Base-by-base conservation (phyloP, 2,888 invertebrate species). In the Camptogramma bilineatum region DNA sequence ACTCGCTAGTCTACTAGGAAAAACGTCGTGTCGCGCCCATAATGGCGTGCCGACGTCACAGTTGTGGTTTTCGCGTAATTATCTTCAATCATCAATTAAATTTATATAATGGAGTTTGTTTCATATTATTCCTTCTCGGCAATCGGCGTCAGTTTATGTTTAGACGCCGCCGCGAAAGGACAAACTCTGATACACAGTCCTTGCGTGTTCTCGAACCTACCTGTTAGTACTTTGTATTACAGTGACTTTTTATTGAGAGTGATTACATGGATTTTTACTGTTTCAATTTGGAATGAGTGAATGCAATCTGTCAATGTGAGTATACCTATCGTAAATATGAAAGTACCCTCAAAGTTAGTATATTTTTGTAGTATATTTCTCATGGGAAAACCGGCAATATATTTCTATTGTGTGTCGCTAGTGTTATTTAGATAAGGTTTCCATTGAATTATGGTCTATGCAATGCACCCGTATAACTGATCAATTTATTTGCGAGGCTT, bases 31-130 rank as follows among this genome's bases (percentile, higher is more conserved):
- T 72, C 73, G 74, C 65, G 70, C 58, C 74, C 72, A 75, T 79
- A 79, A 78, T 78, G 76, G 71, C 76, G 70, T 71, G 48, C 64
- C 73, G 66, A 82, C 87, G 86, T 87, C 88, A 86, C 78, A 64
- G 74, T 67, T 81, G 85, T 80, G 85, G 84, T 86, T 84, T 86
- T 84, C 80, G 79, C 84, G 85, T 82, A 85, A 88, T 89, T 87
- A 86, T 83, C 79, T 82, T 64, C 85, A 87, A 86, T 83, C 79
- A 81, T 64, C 85, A 87, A 90, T 90, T 90, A 87, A 86, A 82
- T 86, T 83, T 82, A 86, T 87, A 82, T 84, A 83, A 86, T 84
- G 81, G 79, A 87, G 85, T 90, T 86, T 86, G 82, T 80, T 75
- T 82, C 72, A 67, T n/a, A n/a, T n/a, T n/a, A n/a, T 75, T 75